phyloP scores from a whole-genome alignment of 2,888 invertebrate genomes.

The Cheilosia vernalis region DNA sequence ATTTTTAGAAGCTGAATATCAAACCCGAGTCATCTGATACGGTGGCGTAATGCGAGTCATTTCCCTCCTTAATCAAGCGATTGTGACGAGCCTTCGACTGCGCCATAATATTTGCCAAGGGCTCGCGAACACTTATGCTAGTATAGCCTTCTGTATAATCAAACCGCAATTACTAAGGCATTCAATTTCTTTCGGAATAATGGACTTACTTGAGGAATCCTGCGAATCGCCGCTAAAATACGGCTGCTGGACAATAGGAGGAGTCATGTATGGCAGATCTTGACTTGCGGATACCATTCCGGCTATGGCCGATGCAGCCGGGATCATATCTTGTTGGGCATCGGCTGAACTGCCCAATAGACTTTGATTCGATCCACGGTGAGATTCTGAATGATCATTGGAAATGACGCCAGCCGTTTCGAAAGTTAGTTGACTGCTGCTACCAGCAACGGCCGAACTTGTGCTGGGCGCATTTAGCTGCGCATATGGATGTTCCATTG shows the following conservation, averaged over 20 bases:
- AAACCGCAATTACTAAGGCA: neutral
- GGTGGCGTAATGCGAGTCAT: conserved; percentile 92
- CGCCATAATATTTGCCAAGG: conserved; percentile 90
- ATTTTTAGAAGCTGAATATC: neutral
- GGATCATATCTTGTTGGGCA: conserved; percentile 86
- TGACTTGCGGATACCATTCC: conserved; percentile 94
- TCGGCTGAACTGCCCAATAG: conserved; percentile 47
- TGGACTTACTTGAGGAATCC: conserved; percentile 90
- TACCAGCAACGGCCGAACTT: conserved; percentile 55
- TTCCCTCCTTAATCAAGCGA: conserved; percentile 81
- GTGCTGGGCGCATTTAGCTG: conserved; percentile 82
- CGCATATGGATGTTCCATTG: conserved; percentile 83
- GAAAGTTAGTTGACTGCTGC: conserved; percentile 61
- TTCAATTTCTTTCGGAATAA: conserved; percentile 46
- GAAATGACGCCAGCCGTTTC: conserved; percentile 66
- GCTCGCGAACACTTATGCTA: conserved; percentile 95
- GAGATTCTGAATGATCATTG: conserved; percentile 59
- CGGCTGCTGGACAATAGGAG: conserved; percentile 87
- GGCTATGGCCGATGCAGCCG: conserved; percentile 93
- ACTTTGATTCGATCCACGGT: conserved; percentile 66
- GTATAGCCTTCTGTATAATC: conserved; percentile 91
- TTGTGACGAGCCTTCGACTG: conserved; percentile 85
- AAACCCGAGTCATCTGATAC: conserved; percentile 95
- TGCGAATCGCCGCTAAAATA: conserved; percentile 96
- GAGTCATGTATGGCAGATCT: conserved; percentile 95